Base-by-base conservation (phyloP, 2,797 vertebrate genomes). In the Lithobates pipiens region DNA sequence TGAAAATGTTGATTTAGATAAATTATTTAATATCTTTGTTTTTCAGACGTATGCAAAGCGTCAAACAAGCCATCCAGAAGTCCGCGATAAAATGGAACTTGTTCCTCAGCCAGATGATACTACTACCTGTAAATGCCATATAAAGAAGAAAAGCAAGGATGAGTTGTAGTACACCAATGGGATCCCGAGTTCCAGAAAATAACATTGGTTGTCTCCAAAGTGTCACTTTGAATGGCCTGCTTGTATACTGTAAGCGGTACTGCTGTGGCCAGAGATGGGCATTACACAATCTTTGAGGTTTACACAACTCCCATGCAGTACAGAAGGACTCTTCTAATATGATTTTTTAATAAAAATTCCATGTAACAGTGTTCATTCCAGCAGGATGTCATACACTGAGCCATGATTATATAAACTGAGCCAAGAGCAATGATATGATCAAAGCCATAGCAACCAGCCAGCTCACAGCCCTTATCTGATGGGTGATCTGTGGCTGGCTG, bases 71-170 rank as follows among this genome's bases (percentile, higher is more conserved):
- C 92, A 89, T 77, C 95, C 96, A 21, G 90, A 91, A 89, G 91
- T 96, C 88, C 94, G 90, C 61, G 92, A 94, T 11, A 94, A 94
- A 54, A 96, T 97, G 96, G 95, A 96, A 85, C 91, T 85, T 16
- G 94, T 96, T 36, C 89, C 93, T 89, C 95, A 96, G 90, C 94
- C 95, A 10, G 90, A 92, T 79, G 95, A 96, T 85, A 88, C 90
- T 6, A 89, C 95, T 3, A 11, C 88, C 13, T 96, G 96, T 85
- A 89, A 84, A 2, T 96, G 95, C 91, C 92, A 91, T 86, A 89
- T 89, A 85, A 92, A 89, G 83, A 91, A 86, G 15, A 90, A 86
- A 73, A 54, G 63, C 82, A 94, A 90, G 84, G 94, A 95, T 71
- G 96, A 96, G 87, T 93, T 96, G 42, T 95, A 89, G 91, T 29